Percentiles rank a stretch among this genome's conserved stretches.
phyloP scores from a whole-genome alignment of 2,113 vertebrate genomes.

The Pleuronectes platessa region DNA sequence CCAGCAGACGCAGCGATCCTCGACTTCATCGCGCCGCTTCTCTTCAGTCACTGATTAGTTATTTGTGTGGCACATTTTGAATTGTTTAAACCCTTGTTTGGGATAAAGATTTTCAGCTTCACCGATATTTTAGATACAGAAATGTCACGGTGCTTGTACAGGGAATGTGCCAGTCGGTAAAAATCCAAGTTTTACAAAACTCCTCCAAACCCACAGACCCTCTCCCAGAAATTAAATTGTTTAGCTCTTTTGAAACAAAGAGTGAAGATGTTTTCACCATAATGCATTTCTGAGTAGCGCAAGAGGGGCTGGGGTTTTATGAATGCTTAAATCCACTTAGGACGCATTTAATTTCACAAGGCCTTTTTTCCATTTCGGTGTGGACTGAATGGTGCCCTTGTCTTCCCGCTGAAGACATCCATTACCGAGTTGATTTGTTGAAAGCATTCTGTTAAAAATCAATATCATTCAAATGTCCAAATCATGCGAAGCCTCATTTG shows the following conservation, averaged over 20 bases:
- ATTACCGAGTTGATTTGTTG: conserved; percentile 13
- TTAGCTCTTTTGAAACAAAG: conserved; percentile 51
- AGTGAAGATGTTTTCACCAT: conserved; percentile 59
- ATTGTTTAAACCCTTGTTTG: conserved; percentile 1
- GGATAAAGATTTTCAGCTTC: background rate
- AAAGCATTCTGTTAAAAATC: conserved; percentile 31
- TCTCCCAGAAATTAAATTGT: conserved; percentile 38
- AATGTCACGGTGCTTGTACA: conserved; percentile 1
- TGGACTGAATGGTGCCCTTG: background rate
- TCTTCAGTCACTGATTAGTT: conserved; percentile 8
- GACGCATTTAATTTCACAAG: conserved; percentile 44
- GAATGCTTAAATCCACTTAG: conserved; percentile 53
- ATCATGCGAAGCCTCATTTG: conserved; percentile 22
- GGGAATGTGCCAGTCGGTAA: conserved; percentile 22
- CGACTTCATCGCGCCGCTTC: conserved; percentile 10
- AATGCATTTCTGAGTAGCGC: conserved; percentile 48
- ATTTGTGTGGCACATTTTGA: conserved; percentile 8
- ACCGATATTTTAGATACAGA: background rate
- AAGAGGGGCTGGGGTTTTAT: conserved; percentile 41
- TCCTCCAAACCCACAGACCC: conserved; percentile 17
- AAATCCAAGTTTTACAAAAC: conserved; percentile 24
- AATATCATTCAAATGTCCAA: background rate
- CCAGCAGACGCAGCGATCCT: conserved; percentile 12
- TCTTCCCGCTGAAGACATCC: conserved; percentile 12
- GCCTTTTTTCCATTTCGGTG: background rate